Evolutionary conservation across 2,888 invertebrate species (phyloP), one percentile per base, ranked within the genome.

Genomic region (Polydrusus cervinus): DNA sequence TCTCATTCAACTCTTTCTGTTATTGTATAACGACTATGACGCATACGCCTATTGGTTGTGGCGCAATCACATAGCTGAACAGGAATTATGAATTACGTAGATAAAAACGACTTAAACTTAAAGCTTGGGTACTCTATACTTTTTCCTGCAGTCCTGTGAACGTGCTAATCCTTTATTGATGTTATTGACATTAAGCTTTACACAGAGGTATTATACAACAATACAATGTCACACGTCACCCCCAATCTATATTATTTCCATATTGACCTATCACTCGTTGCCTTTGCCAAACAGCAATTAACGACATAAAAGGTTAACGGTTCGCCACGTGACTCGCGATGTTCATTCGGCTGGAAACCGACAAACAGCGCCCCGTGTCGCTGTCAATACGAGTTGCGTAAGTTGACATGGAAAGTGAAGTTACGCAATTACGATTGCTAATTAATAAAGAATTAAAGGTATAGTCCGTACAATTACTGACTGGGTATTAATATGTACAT

Each of bases 361-460:
- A 68, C 74, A 74, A 74, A 74, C 69, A 69, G 45, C 25, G 74
- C 43, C 74, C 55, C 74, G 74, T 68, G 74, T 74, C 68, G 53
- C 69, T 74, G 64, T 64, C 74, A 74, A 40, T 67, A 16, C 25
- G 30, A 7, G 49, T 65, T 65, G 65, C 62, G 30, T 65, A 65
- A 65, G 65, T 40, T 30, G 65, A 65, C 57, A 38, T 38, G 57
- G 14, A 14, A 38, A 25, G 30, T 1, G 10, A 55, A 25, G 18
- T 55, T 55, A 30, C n/a, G 55, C 30, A 30, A 55, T 55, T 25
- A 25, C 25, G 25, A 25, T 3, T 25, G 5, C 25, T 25, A 25
- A 25, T 25, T 5, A 25, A 25, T 25, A 25, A 5, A 25, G 25
- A 25, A 25, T 25, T 25, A 25, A 25, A 3, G 25, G 25, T 25